Base-by-base conservation (phyloP, 2,797 vertebrate genomes). In the Pelodytes ibericus region DNA sequence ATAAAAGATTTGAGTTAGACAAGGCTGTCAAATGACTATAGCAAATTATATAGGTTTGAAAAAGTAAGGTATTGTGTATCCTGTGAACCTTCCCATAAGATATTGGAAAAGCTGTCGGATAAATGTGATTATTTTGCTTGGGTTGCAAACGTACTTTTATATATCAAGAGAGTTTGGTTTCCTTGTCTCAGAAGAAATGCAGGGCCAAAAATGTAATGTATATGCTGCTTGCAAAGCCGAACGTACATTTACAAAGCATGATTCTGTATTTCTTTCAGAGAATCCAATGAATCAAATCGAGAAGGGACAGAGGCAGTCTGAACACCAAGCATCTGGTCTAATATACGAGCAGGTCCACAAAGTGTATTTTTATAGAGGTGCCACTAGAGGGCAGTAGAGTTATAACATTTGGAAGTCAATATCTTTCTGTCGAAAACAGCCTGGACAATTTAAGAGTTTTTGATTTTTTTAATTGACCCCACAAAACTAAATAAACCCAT, bases 1-100 rank as follows among this genome's bases (percentile, higher is more conserved):
- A 90, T 89, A 88, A 90, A 91, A 89, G 91, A 91, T 89, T 87
- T 83, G 83, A 80, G 81, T 81, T 88, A 87, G 90, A 91, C 90
- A 91, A 88, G 85, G 86, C 88, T 91, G 91, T 91, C 90, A 89
- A 89, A 87, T 86, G 87, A 86, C 90, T 87, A 87, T 85, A 87
- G 89, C 90, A 85, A 72, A 84, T 89, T 90, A 88, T 88, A 90
- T 89, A 89, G 89, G 88, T 87, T 86, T 84, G 90, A 91, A 90
- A 87, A 89, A 91, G 90, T 87, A 90, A 91, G 87, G 87, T 88
- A 91, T 90, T 90, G 89, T 89, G 86, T 91, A 84, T 89, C 89
- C 86, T 88, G 86, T 81, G 25, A 89, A 87, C 81, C 80, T 88
- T 86, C 86, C 87, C 87, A 73, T 85, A 71, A 75, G 86, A 89